Conservation (phyloP, 2,113 vertebrate genomes). For the Choloepus hoffmanni region DNA sequence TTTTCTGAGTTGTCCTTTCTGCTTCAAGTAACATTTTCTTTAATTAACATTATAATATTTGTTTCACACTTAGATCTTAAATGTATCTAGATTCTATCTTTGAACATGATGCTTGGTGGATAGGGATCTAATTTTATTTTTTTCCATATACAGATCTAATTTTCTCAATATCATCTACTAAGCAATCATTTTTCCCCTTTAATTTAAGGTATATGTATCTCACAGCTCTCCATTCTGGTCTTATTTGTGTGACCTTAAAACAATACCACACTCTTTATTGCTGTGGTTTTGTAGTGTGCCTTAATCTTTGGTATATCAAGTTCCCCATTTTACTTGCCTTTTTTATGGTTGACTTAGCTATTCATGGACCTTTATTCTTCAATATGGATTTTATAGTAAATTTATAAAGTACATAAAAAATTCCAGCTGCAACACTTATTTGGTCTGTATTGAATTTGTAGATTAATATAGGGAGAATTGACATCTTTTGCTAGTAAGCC, state of each 20-base stretch:
- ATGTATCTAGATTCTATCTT: not conserved
- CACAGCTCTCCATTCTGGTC: not conserved
- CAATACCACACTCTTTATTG: not conserved
- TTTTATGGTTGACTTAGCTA: not conserved
- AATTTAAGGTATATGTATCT: not conserved
- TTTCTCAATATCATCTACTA: slow-evolving; percentile 31
- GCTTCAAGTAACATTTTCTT: not conserved
- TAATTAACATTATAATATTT: not conserved
- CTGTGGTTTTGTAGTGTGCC: not conserved
- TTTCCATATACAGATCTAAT: not conserved
- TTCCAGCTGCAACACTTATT: not conserved
- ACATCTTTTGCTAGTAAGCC: too few species aligned
- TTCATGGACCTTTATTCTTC: not conserved
- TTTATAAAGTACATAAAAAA: slow-evolving; percentile 25
- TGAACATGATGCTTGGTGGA: not conserved
- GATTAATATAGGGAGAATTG: too few species aligned
- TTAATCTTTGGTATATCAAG: not conserved
- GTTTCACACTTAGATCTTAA: slow-evolving; percentile 26
- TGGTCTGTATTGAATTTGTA: not conserved
- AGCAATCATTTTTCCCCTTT: not conserved
- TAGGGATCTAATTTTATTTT: not conserved
- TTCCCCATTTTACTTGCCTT: not conserved
- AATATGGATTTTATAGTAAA: not conserved
- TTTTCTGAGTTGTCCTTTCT: slow-evolving; percentile 25
- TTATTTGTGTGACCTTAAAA: not conserved